phyloP scores from a whole-genome alignment of 2,113 vertebrate genomes.

The Parus major region DNA sequence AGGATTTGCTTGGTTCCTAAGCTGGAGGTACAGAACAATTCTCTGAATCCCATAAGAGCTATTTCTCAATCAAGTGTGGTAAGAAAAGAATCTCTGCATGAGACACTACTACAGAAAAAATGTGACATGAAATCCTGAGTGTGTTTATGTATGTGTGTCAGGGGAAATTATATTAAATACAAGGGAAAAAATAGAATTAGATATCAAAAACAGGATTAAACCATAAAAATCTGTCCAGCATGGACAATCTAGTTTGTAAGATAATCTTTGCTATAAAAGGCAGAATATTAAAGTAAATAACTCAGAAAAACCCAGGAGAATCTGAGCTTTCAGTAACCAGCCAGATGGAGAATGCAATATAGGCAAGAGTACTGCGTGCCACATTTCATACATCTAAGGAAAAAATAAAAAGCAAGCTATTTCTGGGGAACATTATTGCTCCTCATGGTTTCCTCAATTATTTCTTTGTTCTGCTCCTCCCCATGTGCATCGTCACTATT shows the following conservation, averaged over 20 bases:
- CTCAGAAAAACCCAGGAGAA: constrained; percentile 64
- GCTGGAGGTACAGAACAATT: constrained; percentile 25
- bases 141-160: constrained; percentile 32
- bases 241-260: constrained; percentile 62
- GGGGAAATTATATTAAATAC: constrained; percentile 46
- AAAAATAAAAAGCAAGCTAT: not conserved
- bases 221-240: constrained; percentile 58
- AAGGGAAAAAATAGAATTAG: constrained; percentile 59
- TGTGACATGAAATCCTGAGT: not conserved
- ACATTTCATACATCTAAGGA: constrained; percentile 4
- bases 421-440: not conserved
- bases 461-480: not conserved
- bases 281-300: constrained; percentile 72
- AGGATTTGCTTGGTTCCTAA: not conserved
- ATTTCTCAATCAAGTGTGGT: constrained; percentile 43
- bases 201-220: constrained; percentile 65
- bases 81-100: constrained; percentile 38
- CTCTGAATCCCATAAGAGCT: constrained; percentile 13
- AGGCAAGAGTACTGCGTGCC: constrained; percentile 14
- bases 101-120: constrained; percentile 7
- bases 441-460: not conserved
- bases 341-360: constrained; percentile 64
- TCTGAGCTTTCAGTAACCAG: constrained; percentile 56
- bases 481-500: not conserved
- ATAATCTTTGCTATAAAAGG: constrained; percentile 69